Evolutionary conservation across 1,140 invertebrate species (phyloP), one percentile per base, ranked within the genome.

Genomic region (Solenopsis invicta): DNA sequence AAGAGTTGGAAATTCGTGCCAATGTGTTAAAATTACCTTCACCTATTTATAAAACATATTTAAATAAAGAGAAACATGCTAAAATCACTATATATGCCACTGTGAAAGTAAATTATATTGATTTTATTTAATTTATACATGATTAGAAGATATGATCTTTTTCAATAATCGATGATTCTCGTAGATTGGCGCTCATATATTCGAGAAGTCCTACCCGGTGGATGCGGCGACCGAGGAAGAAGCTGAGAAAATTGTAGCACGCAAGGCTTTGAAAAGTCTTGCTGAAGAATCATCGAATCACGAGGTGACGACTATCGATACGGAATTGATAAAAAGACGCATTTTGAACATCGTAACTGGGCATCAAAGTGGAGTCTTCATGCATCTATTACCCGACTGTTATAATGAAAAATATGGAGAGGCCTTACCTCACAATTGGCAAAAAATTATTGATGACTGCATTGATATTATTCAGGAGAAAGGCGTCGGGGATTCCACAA

Each of bases 391-490:
- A 12, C 92, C 93, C 1, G 56, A 85, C 29, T 92, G 89, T 87
- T 96, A 95, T 61, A 95, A 94, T 45, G 89, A 96, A 88, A 94
- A 96, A 88, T 96, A 95, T 88, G 91, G 93, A 0, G 96, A 97
- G 93, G 95, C 93, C 74, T 92, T 97, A 66, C 96, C 96, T 9
- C 90, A 86, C 4, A 93, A 96, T 84, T 97, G 96, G 96, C 91
- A 96, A 77, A 92, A 94, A 24, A 88, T 96, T n/a, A 91, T 96
- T 9, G 94, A 96, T 86, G 91, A 93, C 64, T 95, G 94, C 87
- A 90, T 93, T 1, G 90, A 91, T 45, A 94, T 96, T 71, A 91
- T 92, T 45, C 92, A 95, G 72, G 96, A 96, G 74, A 92, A 94
- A 86, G 94, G 95, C 24, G 95, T 94, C 8, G 95, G 96, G 88